Evolutionary conservation across 2,113 vertebrate species (phyloP), one percentile per base, ranked within the genome.

Genomic region (Picathartes gymnocephalus): DNA sequence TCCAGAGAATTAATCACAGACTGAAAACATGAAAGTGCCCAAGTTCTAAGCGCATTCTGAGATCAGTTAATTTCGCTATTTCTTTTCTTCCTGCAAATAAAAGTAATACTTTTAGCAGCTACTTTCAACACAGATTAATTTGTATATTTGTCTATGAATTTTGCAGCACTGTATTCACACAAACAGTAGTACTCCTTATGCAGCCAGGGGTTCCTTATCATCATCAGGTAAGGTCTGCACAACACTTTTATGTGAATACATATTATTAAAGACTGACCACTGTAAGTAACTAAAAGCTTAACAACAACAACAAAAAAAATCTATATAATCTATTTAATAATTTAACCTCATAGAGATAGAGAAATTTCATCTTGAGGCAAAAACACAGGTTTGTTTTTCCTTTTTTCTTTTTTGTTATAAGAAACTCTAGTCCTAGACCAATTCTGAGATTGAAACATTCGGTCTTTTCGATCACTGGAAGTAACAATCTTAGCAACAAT

Each of bases 1-100:
- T 72, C 86, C 80, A 76, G 90, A 96, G 76, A 84, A 95, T 92
- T 96, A 86, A 92, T 91, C 94, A 91, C 47, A 90, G 86, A 39
- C 45, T 50, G 31, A 48, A 83, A 86, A 88, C 7, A 35, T 90
- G 25, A 73, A 88, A 92, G 60, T 40, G 35, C 60, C 64, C 37
- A 62, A 27, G 37, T 71, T 88, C 45, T 70, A 81, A 95, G 71
- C 48, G 15, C 37, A 44, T 73, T 88, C 58, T 58, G 65, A 65
- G 57, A 82, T 70, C 47, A 45, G 48, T 45, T 95, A 10, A 62
- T 84, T 82, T 82, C 53, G 64, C 80, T 88, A 48, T 90, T 90
- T 65, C 47, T 76, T 88, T 83, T 82, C 69, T 48, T 48, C 23
- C 21, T 83, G 42, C 27, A 88, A 81, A 88, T 77, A 82, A 79